phyloP scores from a whole-genome alignment of 2,797 vertebrate genomes.

The Miopithecus talapoin region DNA sequence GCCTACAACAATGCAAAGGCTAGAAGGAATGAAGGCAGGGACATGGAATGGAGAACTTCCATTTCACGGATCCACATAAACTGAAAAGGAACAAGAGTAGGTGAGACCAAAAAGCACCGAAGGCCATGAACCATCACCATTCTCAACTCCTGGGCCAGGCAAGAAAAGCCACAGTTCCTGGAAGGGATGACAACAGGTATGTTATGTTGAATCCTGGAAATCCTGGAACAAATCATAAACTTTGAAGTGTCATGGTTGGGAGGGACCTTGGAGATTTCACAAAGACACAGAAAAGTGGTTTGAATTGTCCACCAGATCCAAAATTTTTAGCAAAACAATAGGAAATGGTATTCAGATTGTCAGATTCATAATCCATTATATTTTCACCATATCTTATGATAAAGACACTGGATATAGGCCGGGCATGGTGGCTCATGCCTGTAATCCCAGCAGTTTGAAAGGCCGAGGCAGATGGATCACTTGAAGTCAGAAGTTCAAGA shows the following conservation, averaged over 20 bases:
- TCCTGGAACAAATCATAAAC: not conserved
- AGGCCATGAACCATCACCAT: not conserved
- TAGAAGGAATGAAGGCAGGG: not conserved
- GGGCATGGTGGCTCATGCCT: not conserved
- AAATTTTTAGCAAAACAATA: not conserved
- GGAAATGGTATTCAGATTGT: not conserved
- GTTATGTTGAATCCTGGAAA: not conserved
- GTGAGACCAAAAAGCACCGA: not conserved
- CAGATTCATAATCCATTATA: not conserved
- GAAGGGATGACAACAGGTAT: not conserved
- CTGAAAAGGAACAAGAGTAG: not conserved
- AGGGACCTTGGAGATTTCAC: not conserved
- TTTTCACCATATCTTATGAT: not conserved
- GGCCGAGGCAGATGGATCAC: not conserved
- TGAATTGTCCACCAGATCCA: not conserved
- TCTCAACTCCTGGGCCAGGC: not conserved
- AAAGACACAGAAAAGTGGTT: not conserved
- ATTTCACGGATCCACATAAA: not conserved
- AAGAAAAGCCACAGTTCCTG: not conserved
- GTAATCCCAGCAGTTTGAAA: not conserved
- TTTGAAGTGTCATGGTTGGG: not conserved
- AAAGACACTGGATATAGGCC: not conserved
- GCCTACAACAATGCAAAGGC: not conserved
- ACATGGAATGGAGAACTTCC: not conserved
- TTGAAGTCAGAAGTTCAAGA: not conserved